A percentile compares a stretch with the other conserved stretches of the same genome.
Evolutionary conservation across 2,888 invertebrate genomes (phyloP).

Genomic region (Apamea epomidion): DNA sequence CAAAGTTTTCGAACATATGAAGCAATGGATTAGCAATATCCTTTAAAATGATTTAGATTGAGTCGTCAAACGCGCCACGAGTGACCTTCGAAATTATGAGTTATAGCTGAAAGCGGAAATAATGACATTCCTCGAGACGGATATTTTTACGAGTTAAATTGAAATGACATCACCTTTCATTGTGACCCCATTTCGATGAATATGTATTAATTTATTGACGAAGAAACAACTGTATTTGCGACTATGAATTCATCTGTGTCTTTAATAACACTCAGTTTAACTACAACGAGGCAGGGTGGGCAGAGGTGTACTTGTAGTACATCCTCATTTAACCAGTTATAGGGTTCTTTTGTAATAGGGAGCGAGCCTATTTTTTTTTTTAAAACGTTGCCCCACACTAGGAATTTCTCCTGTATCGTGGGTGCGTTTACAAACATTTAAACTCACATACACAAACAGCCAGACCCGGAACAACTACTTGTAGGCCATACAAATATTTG

Average conservation of each 20-base stretch:
- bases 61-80: not conserved
- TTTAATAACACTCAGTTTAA: not conserved
- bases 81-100: not conserved
- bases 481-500: too few relatives aligned
- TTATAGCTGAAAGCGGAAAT: not conserved
- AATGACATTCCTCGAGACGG: not conserved
- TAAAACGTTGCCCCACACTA: too few relatives aligned
- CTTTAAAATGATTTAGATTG: too few relatives aligned
- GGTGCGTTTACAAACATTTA: too few relatives aligned
- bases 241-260: not conserved
- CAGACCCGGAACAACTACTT: too few relatives aligned
- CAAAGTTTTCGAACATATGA: too few relatives aligned
- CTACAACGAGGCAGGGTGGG: not conserved
- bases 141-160: not conserved
- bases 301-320: not conserved
- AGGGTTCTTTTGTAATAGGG: not conserved
- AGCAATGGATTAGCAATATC: too few relatives aligned
- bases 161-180: constrained; percentile 5
- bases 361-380: too few relatives aligned
- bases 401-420: too few relatives aligned
- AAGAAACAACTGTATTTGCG: not conserved
- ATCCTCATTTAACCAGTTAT: not conserved
- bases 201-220: not conserved
- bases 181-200: constrained; percentile 17
- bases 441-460: too few relatives aligned